These are phyloP conservation scores for Sminthurides aquaticus DNA, from an alignment of 2,888 invertebrate species.

Conservation along the genomic window DNA sequence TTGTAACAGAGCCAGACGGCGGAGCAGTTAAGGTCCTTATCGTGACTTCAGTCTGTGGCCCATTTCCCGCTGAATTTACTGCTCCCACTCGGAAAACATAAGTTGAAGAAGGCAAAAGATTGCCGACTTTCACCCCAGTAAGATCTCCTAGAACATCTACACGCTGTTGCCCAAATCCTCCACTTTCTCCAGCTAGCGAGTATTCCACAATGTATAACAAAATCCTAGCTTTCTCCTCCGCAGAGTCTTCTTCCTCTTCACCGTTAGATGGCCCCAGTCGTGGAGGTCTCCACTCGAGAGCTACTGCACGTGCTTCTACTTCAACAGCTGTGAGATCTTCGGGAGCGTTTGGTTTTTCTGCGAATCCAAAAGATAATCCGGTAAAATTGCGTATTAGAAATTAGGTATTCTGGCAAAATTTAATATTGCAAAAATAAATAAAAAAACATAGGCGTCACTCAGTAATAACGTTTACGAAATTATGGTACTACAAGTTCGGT, in stretches of 20 bases:
- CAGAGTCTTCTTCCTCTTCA: background rate
- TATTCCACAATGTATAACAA: conserved; percentile 39
- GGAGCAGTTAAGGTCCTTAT: conserved; percentile 37
- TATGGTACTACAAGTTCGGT: no score
- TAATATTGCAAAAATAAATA: background rate
- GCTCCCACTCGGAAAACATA: conserved; percentile 40
- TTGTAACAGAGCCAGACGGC: conserved; percentile 37
- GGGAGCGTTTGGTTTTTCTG: conserved; percentile 19
- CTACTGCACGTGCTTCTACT: conserved; percentile 9
- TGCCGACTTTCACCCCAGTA: conserved; percentile 35
- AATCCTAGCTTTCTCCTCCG: conserved; percentile 5
- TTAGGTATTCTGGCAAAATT: background rate
- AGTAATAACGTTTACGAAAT: background rate
- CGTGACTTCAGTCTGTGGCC: conserved; percentile 33
- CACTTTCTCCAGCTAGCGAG: conserved; percentile 27
- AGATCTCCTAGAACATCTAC: conserved; percentile 28
- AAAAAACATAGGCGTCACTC: background rate
- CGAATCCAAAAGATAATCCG: background rate
- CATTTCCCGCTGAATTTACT: conserved; percentile 40
- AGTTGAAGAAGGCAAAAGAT: conserved; percentile 36
- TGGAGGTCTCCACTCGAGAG: conserved; percentile 19
- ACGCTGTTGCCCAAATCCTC: conserved; percentile 18
- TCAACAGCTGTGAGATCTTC: conserved; percentile 14
- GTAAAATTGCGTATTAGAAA: background rate
- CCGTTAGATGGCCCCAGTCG: conserved; percentile 3